phyloP scores from a whole-genome alignment of 1,140 invertebrate genomes.

The Aradophagus sp. region DNA sequence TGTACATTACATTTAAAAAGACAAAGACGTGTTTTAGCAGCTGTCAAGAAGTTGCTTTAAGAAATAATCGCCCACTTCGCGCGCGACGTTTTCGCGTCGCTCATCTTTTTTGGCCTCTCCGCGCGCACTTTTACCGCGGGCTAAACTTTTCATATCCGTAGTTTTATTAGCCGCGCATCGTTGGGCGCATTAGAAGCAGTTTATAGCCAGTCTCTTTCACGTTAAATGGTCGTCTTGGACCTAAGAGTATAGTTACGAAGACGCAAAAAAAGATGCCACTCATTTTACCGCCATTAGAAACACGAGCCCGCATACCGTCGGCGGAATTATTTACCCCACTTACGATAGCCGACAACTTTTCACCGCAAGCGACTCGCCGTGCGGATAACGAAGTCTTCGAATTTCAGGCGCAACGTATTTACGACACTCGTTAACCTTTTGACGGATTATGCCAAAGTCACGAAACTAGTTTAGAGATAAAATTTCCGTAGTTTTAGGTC shows the following conservation, averaged over 20 bases:
- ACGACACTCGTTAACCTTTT: no score
- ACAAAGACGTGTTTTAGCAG: constrained; percentile 48
- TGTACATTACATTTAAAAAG: constrained; percentile 41
- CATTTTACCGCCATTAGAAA: constrained; percentile 33
- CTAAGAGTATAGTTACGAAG: constrained; percentile 27
- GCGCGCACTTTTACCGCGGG: constrained; percentile 50
- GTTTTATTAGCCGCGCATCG: constrained; percentile 55
- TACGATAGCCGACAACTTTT: no score
- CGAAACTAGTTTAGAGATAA: no score
- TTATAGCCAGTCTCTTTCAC: constrained; percentile 54
- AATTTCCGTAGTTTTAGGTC: no score
- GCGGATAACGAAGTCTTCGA: no score
- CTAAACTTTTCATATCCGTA: constrained; percentile 59
- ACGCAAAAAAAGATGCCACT: constrained; percentile 27
- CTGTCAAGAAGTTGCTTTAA: constrained; percentile 53
- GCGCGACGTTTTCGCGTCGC: constrained; percentile 45
- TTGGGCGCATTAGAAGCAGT: constrained; percentile 63
- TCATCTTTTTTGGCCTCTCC: constrained; percentile 58
- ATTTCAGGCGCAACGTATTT: no score
- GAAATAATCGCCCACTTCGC: constrained; percentile 58
- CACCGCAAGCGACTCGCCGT: no score
- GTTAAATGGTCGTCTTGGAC: constrained; percentile 46
- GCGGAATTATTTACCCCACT: no score
- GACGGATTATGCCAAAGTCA: no score
- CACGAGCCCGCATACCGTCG: constrained; percentile 39